phyloP scores from a whole-genome alignment of 2,888 invertebrate genomes.

The Torymus texanus region DNA sequence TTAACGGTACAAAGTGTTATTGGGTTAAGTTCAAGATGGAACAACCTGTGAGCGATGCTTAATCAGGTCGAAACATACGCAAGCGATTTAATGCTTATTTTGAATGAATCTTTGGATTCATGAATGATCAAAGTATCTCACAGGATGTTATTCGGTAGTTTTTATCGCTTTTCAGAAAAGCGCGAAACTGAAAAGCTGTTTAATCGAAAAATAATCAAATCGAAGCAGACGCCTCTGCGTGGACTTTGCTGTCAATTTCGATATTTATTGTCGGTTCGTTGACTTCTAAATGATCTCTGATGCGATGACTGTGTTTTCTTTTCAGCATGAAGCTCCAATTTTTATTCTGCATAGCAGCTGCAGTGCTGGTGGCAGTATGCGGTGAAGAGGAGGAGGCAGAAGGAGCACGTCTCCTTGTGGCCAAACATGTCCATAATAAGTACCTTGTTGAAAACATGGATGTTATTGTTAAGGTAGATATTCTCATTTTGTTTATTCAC shows the following conservation, averaged over 20 bases:
- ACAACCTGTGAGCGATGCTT: conserved; percentile 13
- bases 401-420: conserved; percentile 89
- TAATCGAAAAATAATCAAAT: background rate
- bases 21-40: conserved; percentile 8
- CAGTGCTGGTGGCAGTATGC: conserved; percentile 75
- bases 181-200: background rate
- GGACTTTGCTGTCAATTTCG: background rate
- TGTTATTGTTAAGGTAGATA: conserved; percentile 87
- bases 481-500: background rate
- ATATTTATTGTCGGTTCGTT: conserved; percentile 4
- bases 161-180: background rate
- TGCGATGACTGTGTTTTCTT: conserved; percentile 55
- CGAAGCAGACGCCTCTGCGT: conserved; percentile 6
- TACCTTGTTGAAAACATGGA: conserved; percentile 98
- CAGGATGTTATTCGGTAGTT: conserved; percentile 7
- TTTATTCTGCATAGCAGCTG: conserved; percentile 75
- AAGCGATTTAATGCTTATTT: conserved; percentile 24
- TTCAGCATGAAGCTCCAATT: conserved; percentile 73
- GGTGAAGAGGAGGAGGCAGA: conserved; percentile 83
- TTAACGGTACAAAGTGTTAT: background rate
- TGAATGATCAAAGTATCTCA: background rate
- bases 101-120: conserved; percentile 37
- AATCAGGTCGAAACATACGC: conserved; percentile 44
- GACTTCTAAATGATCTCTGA: background rate
- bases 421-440: conserved; percentile 96